Evolutionary conservation across 2,797 vertebrate genomes (phyloP).

Genomic region (Urophycis tenuis): DNA sequence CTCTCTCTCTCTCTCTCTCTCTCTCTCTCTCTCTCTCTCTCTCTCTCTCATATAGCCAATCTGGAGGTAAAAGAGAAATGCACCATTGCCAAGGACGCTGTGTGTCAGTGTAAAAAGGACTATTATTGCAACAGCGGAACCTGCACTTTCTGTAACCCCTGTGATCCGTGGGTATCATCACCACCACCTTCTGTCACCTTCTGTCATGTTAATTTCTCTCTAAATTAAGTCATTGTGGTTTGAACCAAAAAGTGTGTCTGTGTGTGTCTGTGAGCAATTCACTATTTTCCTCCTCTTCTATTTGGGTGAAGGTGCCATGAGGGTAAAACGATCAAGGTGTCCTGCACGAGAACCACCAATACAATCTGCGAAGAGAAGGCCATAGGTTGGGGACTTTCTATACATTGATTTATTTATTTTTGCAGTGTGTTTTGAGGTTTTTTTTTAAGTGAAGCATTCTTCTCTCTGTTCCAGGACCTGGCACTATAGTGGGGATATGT

Average conservation of each 20-base stretch:
- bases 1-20: too few relatives aligned
- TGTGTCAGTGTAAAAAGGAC: conserved; percentile 49
- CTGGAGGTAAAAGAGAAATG: conserved; percentile 23
- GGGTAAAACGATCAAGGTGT: background rate
- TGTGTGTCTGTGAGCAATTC: background rate
- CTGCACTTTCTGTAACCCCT: conserved; percentile 46
- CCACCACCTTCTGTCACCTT: too few relatives aligned
- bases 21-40: too few relatives aligned
- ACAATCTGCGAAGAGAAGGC: conserved; percentile 48
- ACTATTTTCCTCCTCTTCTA: background rate
- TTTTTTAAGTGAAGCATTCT: background rate
- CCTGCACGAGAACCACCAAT: conserved; percentile 42
- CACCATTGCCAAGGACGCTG: background rate
- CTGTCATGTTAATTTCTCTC: background rate
- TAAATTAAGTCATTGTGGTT: background rate
- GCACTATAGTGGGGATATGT: background rate
- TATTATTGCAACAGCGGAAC: conserved; percentile 40
- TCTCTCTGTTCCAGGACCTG: background rate
- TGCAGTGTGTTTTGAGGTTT: background rate
- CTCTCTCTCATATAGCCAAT: conserved; percentile 37
- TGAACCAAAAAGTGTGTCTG: background rate
- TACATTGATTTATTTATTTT: background rate
- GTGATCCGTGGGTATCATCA: conserved; percentile 51
- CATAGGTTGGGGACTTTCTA: background rate
- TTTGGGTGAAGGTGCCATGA: conserved; percentile 56